Base-by-base conservation (phyloP, 1,140 invertebrate genomes). In the Carposina sasakii region DNA sequence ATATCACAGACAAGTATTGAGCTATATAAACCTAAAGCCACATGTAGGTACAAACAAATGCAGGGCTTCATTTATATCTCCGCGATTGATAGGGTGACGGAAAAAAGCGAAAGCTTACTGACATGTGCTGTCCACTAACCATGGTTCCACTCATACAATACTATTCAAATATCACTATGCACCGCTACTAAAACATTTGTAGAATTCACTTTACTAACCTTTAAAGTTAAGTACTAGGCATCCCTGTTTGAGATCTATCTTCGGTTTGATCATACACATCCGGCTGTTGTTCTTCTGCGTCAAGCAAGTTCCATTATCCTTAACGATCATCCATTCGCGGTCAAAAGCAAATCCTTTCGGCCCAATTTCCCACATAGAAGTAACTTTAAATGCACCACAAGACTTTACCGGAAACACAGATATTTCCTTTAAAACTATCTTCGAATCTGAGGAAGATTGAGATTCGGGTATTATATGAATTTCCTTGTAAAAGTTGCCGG, bases 371-470 rank as follows among this genome's bases (percentile, higher is more conserved):
- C 96, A 98, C 46, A 68, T 43, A n/a, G 60, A 50, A 46, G 84
- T 60, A 36, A 94, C 86, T 74, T 91, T 88, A 57, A 92, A 93
- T 24, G 91, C 89, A 2, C 88, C 94, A 85, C 96, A 98, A 0
- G 97, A 98, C 86, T 99, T 99, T 1, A 99, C 89, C 1, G 97
- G 97, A 86, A 95, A 99, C 37, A 98, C 85, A 68, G 90, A 93
- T 42, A 98, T 91, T 67, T 91, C 85, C 15, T 86, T 71, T 33
- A 90, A 71, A 48, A 50, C 34, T 24, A 74, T 67, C 40, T 21
- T 3, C 15, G n/a, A 10, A 8, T 13, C 13, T 33, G 31, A 8
- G 8, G 8, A n/a, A 3, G 3, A 33, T 33, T 8, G 31, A 33
- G 4, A 33, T 33, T 33, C n/a, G n/a, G n/a, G n/a, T n/a, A n/a